Evolutionary conservation across 2,888 invertebrate species (phyloP), one percentile per base, ranked within the genome.

Genomic region (Cactoblastis cactorum): DNA sequence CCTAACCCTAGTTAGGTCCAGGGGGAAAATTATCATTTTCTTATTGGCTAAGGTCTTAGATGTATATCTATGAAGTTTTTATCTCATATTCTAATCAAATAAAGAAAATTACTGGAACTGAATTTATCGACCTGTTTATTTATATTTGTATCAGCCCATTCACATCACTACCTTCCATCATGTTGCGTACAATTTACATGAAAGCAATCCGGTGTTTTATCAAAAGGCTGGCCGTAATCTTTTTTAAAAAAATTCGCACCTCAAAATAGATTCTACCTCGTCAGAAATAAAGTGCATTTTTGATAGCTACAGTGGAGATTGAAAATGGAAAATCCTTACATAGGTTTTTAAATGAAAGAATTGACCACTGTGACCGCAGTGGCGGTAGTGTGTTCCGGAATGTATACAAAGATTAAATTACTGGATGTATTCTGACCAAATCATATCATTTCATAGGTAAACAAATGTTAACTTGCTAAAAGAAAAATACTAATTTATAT

Each of bases 131-230:
- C 5, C 28, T 9, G 3, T 6, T 4, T 22, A 22, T 22, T 3
- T 22, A 6, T 6, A 22, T 3, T 22, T 22, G 3, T 6, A 9
- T 9, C 9, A 9, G 1, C 28, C 3, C 37, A 8, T 35, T 22
- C 34, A 9, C 22, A 35, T 45, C 22, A 35, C 37, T 37, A 15
- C 28, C 28, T 28, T 8, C 28, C 28, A 48, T 9, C 22, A 37
- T 22, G 12, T 38, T 24, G 37, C 24, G 11, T 48, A 18, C 45
- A 47, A 35, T 46, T 46, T 46, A 9, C 34, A 46, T 47, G 37
- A 48, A 48, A 48, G 47, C 47, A 28, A 38, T 48, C 37, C 37
- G 37, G 28, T 38, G 47, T 46, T 46, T 35, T 24, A 37, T 38
- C 47, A 48, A 48, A 48, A 22, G 37, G 37, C 24, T 24, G 37